Evolutionary conservation across 2,888 invertebrate genomes (phyloP).

Genomic region (Agrilus mali): DNA sequence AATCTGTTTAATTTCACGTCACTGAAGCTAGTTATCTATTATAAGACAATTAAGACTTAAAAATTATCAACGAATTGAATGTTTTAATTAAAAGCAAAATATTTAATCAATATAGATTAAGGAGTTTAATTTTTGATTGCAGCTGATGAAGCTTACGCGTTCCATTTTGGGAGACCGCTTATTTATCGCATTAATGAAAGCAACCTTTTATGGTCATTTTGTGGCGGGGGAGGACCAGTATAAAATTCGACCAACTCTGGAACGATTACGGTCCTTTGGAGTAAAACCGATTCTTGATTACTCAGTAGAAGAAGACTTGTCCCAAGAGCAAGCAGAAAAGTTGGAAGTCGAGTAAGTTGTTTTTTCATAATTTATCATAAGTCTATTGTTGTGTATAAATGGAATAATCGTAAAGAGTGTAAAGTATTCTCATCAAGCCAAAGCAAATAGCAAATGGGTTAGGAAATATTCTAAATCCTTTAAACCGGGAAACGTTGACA

Average conservation of each 20-base stretch:
- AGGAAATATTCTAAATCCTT: no score
- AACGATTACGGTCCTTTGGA: constrained; percentile 81
- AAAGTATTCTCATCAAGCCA: no score
- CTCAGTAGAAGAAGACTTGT: constrained; percentile 93
- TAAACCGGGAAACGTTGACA: no score
- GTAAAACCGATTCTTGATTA: constrained; percentile 98
- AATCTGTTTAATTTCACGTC: no score
- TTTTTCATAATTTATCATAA: neutral
- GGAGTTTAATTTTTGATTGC: constrained; percentile 23
- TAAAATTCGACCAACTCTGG: constrained; percentile 73
- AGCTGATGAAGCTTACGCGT: constrained; percentile 76
- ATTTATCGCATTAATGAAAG: constrained; percentile 78
- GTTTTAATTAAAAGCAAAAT: neutral
- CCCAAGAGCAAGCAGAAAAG: constrained; percentile 86
- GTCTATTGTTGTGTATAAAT: no score
- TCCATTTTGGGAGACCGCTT: constrained; percentile 66
- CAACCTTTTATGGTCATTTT: constrained; percentile 97
- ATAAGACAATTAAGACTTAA: no score
- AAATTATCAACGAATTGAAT: no score
- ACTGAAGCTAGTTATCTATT: no score
- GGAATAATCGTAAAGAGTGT: no score
- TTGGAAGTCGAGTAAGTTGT: constrained; percentile 79
- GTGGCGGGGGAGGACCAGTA: constrained; percentile 93
- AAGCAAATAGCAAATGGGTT: no score
- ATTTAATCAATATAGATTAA: no score